Base-by-base conservation (phyloP, 2,113 vertebrate species). In the Alosa alosa region DNA sequence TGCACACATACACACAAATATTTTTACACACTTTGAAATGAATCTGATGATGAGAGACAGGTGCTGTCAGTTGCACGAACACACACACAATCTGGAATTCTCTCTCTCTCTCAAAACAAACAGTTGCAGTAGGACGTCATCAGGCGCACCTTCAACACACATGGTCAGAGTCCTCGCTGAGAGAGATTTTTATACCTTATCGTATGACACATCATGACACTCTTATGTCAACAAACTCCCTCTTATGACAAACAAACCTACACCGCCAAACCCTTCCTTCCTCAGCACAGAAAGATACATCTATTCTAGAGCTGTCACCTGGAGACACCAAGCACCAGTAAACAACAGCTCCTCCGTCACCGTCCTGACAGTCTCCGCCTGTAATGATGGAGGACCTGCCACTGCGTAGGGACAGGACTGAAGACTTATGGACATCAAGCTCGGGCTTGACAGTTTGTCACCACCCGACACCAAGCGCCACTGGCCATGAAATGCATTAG, bases 1-100 rank as follows among this genome's bases (percentile, higher is more conserved):
- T 82, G 85, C 82, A 85, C 84, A 88, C 82, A 85, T 31, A 31
- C 64, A 82, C 82, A 88, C 82, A 85, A 10, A 83, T 18, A 41
- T 22, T 6, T 13, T 36, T 47, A 36, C 84, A 46, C 68, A n/a
- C 45, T 47, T 49, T 49, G 47, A 10, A 49, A 49, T 22, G 0
- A 60, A 22, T 1, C 55, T 22, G 55, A 57, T 5, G 4, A 6
- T 6, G 18, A 22, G 55, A 60, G 6, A 52, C 50, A 22, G 18
- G 3, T 22, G 17, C 17, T 22, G 20, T 22, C 55, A 57, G 46
- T 18, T 55, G 18, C 22, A 85, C 81, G 17, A 10, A 85, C 78
- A 85, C 83, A 82, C 83, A 84, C 84, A 88, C 85, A 89, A 75
- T 55, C 84, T 44, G 41, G 41, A 4, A 44, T 44, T 44, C n/a